These are phyloP conservation scores for Nannospalax galili DNA, from an alignment of 2,113 vertebrate species.

Conservation along the genomic window DNA sequence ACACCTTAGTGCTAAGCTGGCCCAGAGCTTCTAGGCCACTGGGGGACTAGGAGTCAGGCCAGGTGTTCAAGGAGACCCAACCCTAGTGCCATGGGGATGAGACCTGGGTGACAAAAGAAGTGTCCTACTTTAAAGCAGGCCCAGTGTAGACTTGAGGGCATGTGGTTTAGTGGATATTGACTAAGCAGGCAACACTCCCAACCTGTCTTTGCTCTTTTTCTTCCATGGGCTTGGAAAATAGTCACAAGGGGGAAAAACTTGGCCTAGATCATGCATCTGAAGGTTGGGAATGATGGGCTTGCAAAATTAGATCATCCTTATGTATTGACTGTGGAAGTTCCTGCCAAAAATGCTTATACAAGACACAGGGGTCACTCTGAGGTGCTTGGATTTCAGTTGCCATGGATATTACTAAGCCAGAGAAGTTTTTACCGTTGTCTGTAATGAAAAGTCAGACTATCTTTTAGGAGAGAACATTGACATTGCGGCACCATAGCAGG, in stretches of 20 bases:
- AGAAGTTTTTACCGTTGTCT: neutral
- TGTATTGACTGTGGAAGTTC: conserved; percentile 46
- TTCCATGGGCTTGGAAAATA: conserved; percentile 76
- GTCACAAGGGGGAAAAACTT: conserved; percentile 69
- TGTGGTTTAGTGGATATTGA: neutral
- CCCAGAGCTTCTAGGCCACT: neutral
- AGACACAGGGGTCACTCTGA: conserved; percentile 63
- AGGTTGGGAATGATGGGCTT: conserved; percentile 77
- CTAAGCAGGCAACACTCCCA: neutral
- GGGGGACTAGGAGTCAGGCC: neutral
- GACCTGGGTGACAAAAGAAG: neutral
- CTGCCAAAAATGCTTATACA: conserved; percentile 73
- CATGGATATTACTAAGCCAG: conserved; percentile 31
- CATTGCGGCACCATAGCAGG: neutral
- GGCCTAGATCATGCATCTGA: conserved; percentile 63
- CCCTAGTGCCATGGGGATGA: neutral
- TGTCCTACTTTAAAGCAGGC: neutral
- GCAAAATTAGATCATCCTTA: conserved; percentile 82
- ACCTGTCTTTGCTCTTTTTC: conserved; percentile 55
- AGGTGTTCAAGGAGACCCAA: neutral
- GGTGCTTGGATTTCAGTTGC: conserved; percentile 62
- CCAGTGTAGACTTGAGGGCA: neutral
- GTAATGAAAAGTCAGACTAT: neutral
- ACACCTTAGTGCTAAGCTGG: neutral
- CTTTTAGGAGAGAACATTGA: conserved; percentile 50